A percentile compares a stretch with the other conserved stretches of the same genome.
These are phyloP conservation scores for Eulemur rubriventer DNA, from an alignment of 2,797 vertebrate genomes.

Conservation along the genomic window DNA sequence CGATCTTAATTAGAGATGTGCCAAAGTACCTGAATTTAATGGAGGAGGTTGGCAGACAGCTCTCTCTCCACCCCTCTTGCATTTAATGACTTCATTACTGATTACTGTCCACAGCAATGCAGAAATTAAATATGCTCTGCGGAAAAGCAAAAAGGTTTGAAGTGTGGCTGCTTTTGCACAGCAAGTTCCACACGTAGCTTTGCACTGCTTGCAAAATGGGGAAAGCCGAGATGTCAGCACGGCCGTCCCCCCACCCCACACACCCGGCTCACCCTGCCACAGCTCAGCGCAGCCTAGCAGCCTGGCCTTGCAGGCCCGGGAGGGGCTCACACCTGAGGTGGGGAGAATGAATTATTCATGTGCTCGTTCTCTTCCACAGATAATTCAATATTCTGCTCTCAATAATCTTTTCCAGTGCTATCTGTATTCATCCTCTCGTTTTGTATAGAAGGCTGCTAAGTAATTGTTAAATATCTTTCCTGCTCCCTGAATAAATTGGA, in stretches of 20 bases:
- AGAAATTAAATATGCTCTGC: background rate
- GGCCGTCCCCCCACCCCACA: background rate
- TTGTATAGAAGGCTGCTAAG: conserved; percentile 64
- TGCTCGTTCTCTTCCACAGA: conserved; percentile 17
- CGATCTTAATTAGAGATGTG: conserved; percentile 78
- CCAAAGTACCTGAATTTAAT: conserved; percentile 69
- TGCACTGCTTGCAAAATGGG: background rate
- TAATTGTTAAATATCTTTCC: conserved; percentile 74
- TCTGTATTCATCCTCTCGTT: conserved; percentile 70
- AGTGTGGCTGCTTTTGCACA: background rate
- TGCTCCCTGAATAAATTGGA: conserved; percentile 67
- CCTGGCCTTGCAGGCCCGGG: background rate
- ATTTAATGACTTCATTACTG: conserved; percentile 57
- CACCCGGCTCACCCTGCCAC: accelerated
- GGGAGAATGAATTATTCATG: conserved; percentile 75
- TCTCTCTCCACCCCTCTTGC: conserved; percentile 18
- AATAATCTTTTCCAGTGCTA: conserved; percentile 67
- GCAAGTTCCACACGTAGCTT: background rate
- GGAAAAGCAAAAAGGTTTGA: conserved; percentile 22
- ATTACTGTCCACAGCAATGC: conserved; percentile 43
- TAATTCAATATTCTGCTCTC: conserved; percentile 76
- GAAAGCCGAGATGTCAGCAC: background rate
- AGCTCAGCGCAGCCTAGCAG: background rate
- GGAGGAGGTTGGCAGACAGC: conserved; percentile 63
- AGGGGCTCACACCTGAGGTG: background rate